A percentile compares a stretch with the other conserved stretches of the same genome.
Conservation (phyloP, 2,113 vertebrate genomes). For the Nesoenas mayeri region DNA sequence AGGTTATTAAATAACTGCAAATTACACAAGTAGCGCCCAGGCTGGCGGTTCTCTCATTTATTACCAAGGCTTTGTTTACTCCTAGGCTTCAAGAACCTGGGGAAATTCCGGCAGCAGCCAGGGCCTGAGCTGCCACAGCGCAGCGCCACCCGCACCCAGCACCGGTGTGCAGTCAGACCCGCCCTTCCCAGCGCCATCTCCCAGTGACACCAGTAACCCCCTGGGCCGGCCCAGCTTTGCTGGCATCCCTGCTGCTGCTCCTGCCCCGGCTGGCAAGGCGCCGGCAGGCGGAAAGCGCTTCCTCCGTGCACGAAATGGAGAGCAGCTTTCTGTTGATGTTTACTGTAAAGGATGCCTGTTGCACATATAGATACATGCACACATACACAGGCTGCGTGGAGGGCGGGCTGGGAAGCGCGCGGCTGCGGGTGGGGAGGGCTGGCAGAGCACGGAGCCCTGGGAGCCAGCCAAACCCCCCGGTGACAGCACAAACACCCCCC, state of each 20-base stretch:
- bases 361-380: not conserved
- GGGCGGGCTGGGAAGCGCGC: not conserved
- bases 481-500: too few species aligned
- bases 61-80: not conserved
- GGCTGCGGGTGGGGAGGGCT: not conserved
- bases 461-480: not conserved
- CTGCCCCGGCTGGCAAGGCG: not conserved
- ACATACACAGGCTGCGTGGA: not conserved
- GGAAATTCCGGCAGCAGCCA: not conserved
- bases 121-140: not conserved
- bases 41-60: not conserved
- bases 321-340: not conserved
- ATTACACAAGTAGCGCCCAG: not conserved
- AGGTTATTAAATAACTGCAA: not conserved
- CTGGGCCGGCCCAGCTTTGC: not conserved
- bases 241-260: not conserved
- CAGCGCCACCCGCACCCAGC: not conserved
- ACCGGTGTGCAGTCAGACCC: fast-evolving
- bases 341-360: not conserved
- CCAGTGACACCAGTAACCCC: not conserved
- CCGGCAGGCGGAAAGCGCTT: not conserved
- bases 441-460: conserved; percentile 14
- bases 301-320: not conserved
- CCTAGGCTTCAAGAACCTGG: not conserved
- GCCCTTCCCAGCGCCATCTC: not conserved